Conservation (phyloP, 2,797 vertebrate genomes). For the Merluccius polli region DNA sequence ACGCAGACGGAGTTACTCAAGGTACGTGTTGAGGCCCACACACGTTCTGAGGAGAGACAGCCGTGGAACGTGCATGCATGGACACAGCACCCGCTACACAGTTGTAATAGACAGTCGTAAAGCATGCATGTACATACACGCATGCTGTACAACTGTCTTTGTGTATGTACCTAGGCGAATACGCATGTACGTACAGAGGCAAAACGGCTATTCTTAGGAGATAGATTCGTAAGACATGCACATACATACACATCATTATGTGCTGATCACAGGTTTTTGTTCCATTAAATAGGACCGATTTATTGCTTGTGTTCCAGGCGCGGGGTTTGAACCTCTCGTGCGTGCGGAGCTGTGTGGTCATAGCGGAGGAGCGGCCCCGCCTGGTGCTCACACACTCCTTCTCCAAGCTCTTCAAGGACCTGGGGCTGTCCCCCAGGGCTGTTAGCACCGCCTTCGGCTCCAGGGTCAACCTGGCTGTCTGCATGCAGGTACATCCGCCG, state of each 20-base stretch:
- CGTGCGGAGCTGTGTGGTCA: slow-evolving; percentile 93
- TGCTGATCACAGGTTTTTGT: background rate
- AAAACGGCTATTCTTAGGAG: too few relatives aligned
- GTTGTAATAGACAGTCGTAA: too few relatives aligned
- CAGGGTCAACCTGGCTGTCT: slow-evolving; percentile 93
- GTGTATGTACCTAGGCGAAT: background rate
- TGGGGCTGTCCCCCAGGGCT: slow-evolving; percentile 88
- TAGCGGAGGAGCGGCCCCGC: slow-evolving; percentile 93
- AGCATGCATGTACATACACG: too few relatives aligned
- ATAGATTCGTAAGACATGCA: background rate
- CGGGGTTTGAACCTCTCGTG: slow-evolving; percentile 92
- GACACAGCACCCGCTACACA: too few relatives aligned
- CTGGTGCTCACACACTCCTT: slow-evolving; percentile 90
- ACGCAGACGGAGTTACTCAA: slow-evolving; percentile 93
- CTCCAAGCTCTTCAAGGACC: slow-evolving; percentile 97
- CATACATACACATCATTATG: too few relatives aligned
- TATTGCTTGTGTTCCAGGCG: slow-evolving; percentile 66
- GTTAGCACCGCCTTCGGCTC: slow-evolving; percentile 99
- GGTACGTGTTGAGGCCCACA: slow-evolving; percentile 55
- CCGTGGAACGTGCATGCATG: too few relatives aligned
- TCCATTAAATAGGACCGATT: background rate
- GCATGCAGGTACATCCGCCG: slow-evolving; percentile 83
- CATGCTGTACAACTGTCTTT: background rate
- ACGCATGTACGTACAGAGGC: too few relatives aligned
- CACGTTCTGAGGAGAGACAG: background rate